phyloP scores from a whole-genome alignment of 2,113 vertebrate species.

The Corapipo altera region DNA sequence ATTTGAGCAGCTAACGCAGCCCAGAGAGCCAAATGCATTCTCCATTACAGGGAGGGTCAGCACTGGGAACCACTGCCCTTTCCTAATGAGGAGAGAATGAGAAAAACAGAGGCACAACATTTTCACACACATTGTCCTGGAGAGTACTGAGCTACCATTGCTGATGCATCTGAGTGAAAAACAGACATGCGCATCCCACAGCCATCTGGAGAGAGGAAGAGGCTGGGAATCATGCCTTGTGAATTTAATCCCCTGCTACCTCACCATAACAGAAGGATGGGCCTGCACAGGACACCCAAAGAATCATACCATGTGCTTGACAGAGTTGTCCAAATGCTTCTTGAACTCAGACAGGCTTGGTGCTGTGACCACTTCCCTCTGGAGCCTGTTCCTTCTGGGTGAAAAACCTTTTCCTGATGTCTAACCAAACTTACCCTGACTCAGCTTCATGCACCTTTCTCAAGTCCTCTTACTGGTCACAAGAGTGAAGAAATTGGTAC shows the following conservation, averaged over 20 bases:
- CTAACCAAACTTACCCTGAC: not conserved
- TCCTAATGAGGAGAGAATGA: not conserved
- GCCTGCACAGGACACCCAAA: not conserved
- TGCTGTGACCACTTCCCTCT: not conserved
- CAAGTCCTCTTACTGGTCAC: not conserved
- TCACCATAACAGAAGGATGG: not conserved
- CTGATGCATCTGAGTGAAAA: not conserved
- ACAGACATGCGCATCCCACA: not conserved
- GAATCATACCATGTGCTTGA: not conserved
- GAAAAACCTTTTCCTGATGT: not conserved
- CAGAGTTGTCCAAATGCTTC: not conserved
- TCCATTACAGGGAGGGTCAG: not conserved
- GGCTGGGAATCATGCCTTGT: not conserved
- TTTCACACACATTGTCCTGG: not conserved
- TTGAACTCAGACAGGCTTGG: not conserved
- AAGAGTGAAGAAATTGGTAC: not conserved
- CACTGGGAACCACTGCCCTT: not conserved
- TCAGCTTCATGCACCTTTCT: not conserved
- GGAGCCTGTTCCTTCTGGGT: not conserved
- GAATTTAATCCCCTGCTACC: not conserved
- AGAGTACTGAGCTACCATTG: not conserved
- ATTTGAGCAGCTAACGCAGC: not conserved
- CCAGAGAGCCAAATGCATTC: not conserved
- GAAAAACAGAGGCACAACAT: not conserved
- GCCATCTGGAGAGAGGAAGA: not conserved